Percentiles rank a stretch among this genome's conserved stretches.
Conservation (phyloP, 2,113 vertebrate species). For the Poeciliopsis retropinna region DNA sequence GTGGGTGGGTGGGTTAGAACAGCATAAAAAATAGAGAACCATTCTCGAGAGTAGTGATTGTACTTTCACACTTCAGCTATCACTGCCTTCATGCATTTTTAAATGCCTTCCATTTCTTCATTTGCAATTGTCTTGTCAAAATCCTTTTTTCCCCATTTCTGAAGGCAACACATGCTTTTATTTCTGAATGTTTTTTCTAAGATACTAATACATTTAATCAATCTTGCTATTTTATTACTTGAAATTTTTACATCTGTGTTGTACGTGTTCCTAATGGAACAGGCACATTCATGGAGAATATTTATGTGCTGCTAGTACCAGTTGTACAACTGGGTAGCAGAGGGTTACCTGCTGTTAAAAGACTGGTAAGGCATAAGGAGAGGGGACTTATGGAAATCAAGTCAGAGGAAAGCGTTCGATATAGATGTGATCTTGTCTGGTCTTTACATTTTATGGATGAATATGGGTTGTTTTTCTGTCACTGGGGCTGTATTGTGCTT, state of each 20-base stretch:
- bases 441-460: neutral
- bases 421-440: conserved; percentile 7
- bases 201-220: neutral
- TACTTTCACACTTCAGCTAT: conserved; percentile 2
- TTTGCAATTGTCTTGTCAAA: neutral
- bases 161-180: neutral
- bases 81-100: neutral
- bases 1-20: neutral
- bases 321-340: conserved; percentile 32
- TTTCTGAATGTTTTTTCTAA: neutral
- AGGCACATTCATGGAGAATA: conserved; percentile 4
- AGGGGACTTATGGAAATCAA: conserved; percentile 26
- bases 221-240: neutral
- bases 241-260: neutral
- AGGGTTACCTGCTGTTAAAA: conserved; percentile 36
- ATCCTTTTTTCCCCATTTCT: neutral
- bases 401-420: conserved; percentile 14
- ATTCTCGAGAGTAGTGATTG: neutral
- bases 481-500: neutral
- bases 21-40: neutral
- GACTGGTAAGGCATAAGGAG: conserved; percentile 7
- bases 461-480: neutral
- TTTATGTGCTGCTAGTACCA: conserved; percentile 11
- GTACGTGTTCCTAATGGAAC: neutral
- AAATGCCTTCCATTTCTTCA: neutral